Evolutionary conservation across 2,888 invertebrate species (phyloP).

Genomic region (Candidula unifasciata): DNA sequence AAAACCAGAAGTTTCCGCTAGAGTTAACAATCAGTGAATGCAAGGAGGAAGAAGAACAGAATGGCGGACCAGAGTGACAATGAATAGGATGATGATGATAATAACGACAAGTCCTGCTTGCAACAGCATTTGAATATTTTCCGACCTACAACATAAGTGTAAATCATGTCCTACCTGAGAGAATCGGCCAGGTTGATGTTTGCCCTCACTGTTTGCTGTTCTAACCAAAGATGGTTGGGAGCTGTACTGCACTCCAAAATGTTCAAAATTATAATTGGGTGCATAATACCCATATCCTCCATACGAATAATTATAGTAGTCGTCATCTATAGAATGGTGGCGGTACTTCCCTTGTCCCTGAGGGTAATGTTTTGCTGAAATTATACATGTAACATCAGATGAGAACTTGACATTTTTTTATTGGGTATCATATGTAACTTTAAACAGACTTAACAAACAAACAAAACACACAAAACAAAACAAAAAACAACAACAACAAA

Average conservation of each 20-base stretch:
- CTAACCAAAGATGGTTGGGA: conserved; percentile 72
- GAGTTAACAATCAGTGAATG: too few species aligned
- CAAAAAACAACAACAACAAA: neutral
- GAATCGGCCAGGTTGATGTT: conserved; percentile 70
- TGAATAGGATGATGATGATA: too few species aligned
- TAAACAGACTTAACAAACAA: conserved; percentile 14
- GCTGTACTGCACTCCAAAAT: conserved; percentile 68
- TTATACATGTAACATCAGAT: neutral
- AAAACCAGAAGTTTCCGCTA: too few species aligned
- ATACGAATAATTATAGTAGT: conserved; percentile 66
- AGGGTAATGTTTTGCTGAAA: conserved; percentile 65
- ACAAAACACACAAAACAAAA: neutral
- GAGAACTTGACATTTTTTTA: neutral
- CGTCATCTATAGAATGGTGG: conserved; percentile 76
- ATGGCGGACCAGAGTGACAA: too few species aligned
- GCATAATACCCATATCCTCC: conserved; percentile 57
- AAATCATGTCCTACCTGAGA: conserved; percentile 67
- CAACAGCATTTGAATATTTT: too few species aligned
- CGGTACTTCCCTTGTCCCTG: conserved; percentile 65
- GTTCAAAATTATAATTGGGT: conserved; percentile 57
- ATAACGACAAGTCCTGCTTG: too few species aligned
- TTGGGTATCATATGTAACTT: too few species aligned
- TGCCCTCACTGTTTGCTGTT: conserved; percentile 63
- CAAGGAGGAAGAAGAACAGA: too few species aligned
- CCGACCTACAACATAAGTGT: too few species aligned